These are phyloP conservation scores for Hydrolagus affinis DNA, from an alignment of 2,113 vertebrate species.

Conservation along the genomic window DNA sequence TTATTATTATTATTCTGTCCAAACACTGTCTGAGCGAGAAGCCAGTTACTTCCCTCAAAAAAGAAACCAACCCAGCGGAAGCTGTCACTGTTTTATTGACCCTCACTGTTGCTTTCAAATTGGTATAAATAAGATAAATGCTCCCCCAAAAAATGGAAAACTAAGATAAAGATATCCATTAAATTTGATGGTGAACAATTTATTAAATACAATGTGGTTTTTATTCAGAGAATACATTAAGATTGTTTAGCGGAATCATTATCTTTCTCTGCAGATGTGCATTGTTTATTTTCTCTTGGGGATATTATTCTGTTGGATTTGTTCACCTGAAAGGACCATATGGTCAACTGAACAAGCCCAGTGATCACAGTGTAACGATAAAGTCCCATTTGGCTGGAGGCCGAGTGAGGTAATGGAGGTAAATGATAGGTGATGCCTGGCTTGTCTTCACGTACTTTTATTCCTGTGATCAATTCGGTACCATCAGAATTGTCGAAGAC, in stretches of 20 bases:
- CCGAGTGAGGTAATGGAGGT: neutral
- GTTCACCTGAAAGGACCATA: neutral
- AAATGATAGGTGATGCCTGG: neutral
- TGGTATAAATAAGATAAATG: neutral
- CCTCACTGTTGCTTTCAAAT: neutral
- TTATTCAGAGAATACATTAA: neutral
- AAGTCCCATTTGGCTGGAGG: neutral
- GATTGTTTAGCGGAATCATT: neutral
- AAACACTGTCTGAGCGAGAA: too few species aligned
- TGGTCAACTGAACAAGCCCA: neutral
- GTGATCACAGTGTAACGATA: neutral
- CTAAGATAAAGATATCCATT: neutral
- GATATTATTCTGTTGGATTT: neutral
- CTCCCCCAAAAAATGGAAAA: neutral
- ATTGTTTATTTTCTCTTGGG: neutral
- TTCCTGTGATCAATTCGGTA: slow-evolving; percentile 2
- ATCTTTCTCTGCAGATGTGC: neutral
- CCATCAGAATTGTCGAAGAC: neutral
- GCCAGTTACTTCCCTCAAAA: neutral
- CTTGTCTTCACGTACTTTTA: neutral
- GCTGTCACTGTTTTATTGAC: neutral
- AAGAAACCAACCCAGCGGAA: neutral
- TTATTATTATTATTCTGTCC: too few species aligned
- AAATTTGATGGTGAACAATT: neutral
- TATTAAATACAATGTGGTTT: neutral